These are phyloP conservation scores for Physeter macrocephalus DNA, from an alignment of 2,113 vertebrate species.

Conservation along the genomic window DNA sequence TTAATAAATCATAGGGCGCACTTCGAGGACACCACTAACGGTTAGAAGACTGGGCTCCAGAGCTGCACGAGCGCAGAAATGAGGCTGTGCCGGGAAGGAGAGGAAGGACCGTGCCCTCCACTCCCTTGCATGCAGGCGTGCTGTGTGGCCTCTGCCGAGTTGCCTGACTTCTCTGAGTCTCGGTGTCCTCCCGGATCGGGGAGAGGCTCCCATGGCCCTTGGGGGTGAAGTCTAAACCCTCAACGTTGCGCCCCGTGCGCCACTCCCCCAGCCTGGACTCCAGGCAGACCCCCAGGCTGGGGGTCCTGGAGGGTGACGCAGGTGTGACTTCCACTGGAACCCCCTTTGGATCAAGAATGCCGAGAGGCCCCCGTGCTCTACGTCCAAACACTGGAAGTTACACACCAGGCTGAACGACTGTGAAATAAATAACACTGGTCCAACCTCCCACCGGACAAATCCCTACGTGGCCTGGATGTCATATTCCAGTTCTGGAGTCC, in stretches of 20 bases:
- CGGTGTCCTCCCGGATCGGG: accelerated
- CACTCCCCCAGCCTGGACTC: background rate
- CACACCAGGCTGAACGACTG: too few relatives aligned
- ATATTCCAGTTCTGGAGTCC: background rate
- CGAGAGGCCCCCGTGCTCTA: too few relatives aligned
- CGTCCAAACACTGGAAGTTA: accelerated
- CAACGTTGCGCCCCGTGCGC: accelerated
- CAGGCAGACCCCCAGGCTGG: accelerated
- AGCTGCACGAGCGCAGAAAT: accelerated
- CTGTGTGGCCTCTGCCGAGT: background rate
- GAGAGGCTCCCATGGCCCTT: background rate
- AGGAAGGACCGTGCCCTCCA: accelerated
- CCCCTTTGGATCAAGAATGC: too few relatives aligned
- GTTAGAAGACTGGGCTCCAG: background rate
- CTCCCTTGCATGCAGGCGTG: accelerated
- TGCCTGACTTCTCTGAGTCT: background rate
- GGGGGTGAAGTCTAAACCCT: background rate
- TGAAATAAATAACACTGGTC: accelerated
- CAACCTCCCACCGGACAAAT: accelerated
- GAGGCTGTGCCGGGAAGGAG: background rate
- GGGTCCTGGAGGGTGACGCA: accelerated
- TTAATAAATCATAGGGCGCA: background rate
- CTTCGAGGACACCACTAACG: accelerated
- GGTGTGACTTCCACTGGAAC: too few relatives aligned
- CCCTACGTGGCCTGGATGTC: accelerated